Base-by-base conservation (phyloP, 2,797 vertebrate genomes). In the Alcedo quadribrachys region DNA sequence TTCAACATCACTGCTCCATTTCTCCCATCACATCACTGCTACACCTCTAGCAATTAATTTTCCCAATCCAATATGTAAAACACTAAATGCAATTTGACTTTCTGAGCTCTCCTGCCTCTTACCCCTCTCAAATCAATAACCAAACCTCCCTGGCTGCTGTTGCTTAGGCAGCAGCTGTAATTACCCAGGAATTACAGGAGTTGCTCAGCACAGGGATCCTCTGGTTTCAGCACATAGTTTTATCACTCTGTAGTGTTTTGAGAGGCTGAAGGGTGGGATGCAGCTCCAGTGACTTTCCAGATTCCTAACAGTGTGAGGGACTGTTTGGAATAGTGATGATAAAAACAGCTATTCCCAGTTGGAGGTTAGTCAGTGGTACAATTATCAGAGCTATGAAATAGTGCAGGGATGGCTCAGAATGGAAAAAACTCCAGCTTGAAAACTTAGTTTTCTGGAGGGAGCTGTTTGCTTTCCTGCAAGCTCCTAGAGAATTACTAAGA, bases 291-390 rank as follows among this genome's bases (percentile, higher is more conserved):
- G 93, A 96, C 63, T 97, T 97, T 96, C 96, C 96, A 97, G 97
- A 97, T 97, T 92, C 77, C 96, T 97, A 89, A 90, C 96, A 93
- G 91, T 86, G 60, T 76, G 92, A 97, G 96, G 92, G 95, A 96
- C 92, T 97, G 96, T 97, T 97, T 98, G 97, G 95, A 97, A 96
- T 96, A 95, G 92, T 97, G 95, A 97, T 97, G 96, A 97, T 96
- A 95, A 97, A 94, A 95, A 92, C 93, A 93, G 94, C 90, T 87
- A 97, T 97, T 96, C 96, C 97, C 87, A 92, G 96, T 94, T 97
- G 92, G 95, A 90, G 93, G 51, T 97, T 96, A 97, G 96, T 97
- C 97, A 97, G 77, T 94, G 94, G 89, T 93, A 85, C 85, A 96
- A 93, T 94, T 97, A 95, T 96, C 95, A 94, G 94, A 96, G 89